A percentile compares a stretch with the other conserved stretches of the same genome.
phyloP scores from a whole-genome alignment of 1,140 invertebrate species.

The Pseudomyrmex cubaensis region DNA sequence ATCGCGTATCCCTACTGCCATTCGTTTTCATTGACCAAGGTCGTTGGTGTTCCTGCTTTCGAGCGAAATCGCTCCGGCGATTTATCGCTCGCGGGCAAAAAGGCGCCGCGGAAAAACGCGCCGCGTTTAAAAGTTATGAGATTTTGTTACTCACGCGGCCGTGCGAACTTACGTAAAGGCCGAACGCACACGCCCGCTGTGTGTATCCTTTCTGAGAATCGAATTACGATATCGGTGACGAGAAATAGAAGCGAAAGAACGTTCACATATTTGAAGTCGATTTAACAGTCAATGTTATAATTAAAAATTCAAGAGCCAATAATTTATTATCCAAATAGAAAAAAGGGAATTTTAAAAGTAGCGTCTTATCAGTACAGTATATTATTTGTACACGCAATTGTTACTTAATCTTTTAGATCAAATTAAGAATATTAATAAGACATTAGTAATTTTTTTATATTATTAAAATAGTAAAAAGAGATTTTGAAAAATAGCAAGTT shows the following conservation, averaged over 20 bases:
- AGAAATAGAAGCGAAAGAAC: too few species aligned
- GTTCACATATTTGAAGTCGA: too few species aligned
- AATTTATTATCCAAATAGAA: too few species aligned
- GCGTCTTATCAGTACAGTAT: too few species aligned
- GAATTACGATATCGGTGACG: not conserved
- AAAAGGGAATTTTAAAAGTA: too few species aligned
- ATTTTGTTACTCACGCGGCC: slow-evolving; percentile 19
- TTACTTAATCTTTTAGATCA: too few species aligned
- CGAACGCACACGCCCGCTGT: not conserved
- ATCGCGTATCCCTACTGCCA: slow-evolving; percentile 4
- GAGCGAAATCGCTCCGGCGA: slow-evolving; percentile 33
- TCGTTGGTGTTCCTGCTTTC: slow-evolving; percentile 40
- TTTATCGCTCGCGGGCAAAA: slow-evolving; percentile 33
- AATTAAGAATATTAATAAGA: too few species aligned
- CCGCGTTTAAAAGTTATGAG: slow-evolving; percentile 42
- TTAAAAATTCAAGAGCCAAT: too few species aligned
- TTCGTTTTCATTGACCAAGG: slow-evolving; percentile 67
- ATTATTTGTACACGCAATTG: too few species aligned
- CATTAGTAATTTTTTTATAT: too few species aligned
- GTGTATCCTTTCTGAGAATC: not conserved
- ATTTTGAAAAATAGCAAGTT: not conserved
- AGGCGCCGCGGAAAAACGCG: slow-evolving; percentile 18
- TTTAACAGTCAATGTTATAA: too few species aligned
- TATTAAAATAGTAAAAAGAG: too few species aligned
- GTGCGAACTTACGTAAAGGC: slow-evolving; percentile 36